Evolutionary conservation across 2,113 vertebrate genomes (phyloP).

Genomic region (Tenrec ecaudatus): DNA sequence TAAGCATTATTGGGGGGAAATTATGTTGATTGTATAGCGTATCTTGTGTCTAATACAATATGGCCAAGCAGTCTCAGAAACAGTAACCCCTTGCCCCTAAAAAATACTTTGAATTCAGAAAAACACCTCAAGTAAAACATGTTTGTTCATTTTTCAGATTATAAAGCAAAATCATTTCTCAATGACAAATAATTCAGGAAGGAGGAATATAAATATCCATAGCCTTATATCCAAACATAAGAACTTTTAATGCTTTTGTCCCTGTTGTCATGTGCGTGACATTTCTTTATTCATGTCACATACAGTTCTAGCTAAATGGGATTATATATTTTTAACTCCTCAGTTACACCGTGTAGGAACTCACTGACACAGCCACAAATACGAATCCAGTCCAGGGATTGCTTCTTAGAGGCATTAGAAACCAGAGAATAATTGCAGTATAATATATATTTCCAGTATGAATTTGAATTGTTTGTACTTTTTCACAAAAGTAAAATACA

Average conservation of each 20-base stretch:
- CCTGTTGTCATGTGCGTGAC: background rate
- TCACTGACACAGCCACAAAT: background rate
- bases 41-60: background rate
- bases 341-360: background rate
- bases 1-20: background rate
- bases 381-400: background rate
- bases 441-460: constrained; percentile 9
- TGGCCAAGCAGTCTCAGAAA: background rate
- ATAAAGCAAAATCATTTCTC: background rate
- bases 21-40: background rate
- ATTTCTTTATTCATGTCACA: background rate
- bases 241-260: constrained; percentile 6
- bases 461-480: background rate
- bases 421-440: background rate
- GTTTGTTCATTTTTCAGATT: constrained; percentile 34
- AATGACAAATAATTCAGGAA: constrained; percentile 37
- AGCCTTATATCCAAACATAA: background rate
- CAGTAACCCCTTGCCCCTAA: background rate
- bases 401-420: background rate
- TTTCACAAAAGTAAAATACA: constrained; percentile 2
- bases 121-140: background rate
- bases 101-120: background rate
- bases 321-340: background rate
- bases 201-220: constrained; percentile 25
- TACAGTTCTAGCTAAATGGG: constrained; percentile 2